Evolutionary conservation across 37 sponge, comb jelly and placozoan genomes (phyloP), one percentile per base, ranked within the genome.

Genomic region (Tethya wilhelma): DNA sequence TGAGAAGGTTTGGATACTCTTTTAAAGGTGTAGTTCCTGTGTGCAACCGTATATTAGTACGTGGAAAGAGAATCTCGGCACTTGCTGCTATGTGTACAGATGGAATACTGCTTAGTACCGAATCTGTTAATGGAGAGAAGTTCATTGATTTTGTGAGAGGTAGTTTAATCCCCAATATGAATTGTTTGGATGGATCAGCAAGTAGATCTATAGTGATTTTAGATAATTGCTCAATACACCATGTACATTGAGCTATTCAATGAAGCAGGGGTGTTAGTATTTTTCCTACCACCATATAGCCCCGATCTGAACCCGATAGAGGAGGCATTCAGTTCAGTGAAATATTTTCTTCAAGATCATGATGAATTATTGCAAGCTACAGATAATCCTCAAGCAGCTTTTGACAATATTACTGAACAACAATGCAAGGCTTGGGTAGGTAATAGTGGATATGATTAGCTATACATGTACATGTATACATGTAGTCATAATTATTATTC

Each of bases 121-220:
- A 71, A 67, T 37, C 78, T 44, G 59, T 73, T 55, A 57, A 84
- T 84, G 85, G 85, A 19, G 71, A 84, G 19, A 76, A n/a, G 5
- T 85, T 85, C 40, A 4, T 68, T 30, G 79, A 85, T 39, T 85
- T 85, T 70, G 45, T 69, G 8, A 56, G 53, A n/a, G n/a, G n/a
- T n/a, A n/a, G n/a, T n/a, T n/a, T n/a, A n/a, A n/a, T n/a, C n/a
- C n/a, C n/a, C n/a, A n/a, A n/a, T n/a, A n/a, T n/a, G n/a, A n/a
- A n/a, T n/a, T n/a, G n/a, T n/a, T n/a, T n/a, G n/a, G n/a, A n/a
- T n/a, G n/a, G n/a, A n/a, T n/a, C n/a, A n/a, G n/a, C n/a, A n/a
- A n/a, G n/a, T n/a, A n/a, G n/a, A n/a, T n/a, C n/a, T n/a, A n/a
- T n/a, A n/a, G n/a, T n/a, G n/a, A n/a, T n/a, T n/a, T n/a, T n/a